These are phyloP conservation scores for Emydura subglobosa DNA, from an alignment of 2,113 vertebrate genomes.

Conservation along the genomic window DNA sequence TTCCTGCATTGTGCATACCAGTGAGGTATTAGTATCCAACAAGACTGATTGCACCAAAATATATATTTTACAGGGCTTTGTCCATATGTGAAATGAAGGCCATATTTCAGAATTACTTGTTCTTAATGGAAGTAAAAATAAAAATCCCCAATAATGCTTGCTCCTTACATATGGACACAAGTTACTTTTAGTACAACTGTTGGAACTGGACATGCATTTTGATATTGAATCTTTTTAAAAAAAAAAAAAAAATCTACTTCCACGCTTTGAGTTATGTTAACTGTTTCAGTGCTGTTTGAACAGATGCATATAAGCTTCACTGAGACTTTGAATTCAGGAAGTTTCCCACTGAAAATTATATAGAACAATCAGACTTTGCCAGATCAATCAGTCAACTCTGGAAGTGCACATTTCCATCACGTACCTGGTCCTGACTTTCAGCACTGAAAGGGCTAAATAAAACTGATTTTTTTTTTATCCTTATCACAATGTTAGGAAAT, in stretches of 20 bases:
- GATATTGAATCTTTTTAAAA: background rate
- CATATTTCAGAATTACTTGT: constrained; percentile 27
- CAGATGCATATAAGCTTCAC: background rate
- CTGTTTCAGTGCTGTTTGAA: background rate
- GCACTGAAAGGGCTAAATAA: background rate
- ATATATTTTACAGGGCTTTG: constrained; percentile 17
- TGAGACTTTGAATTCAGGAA: background rate
- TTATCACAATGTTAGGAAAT: background rate
- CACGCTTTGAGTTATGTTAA: background rate
- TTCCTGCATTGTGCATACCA: background rate
- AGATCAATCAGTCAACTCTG: background rate
- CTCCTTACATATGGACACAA: background rate
- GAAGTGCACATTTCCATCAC: accelerated
- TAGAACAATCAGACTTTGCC: background rate
- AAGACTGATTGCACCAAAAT: constrained; percentile 45
- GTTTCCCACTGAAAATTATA: background rate
- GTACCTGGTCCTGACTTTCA: background rate
- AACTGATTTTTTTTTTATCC: background rate
- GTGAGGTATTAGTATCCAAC: constrained; percentile 21
- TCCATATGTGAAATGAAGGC: constrained; percentile 18
- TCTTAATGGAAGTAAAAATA: constrained; percentile 34
- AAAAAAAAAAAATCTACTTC: background rate
- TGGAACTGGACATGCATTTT: background rate
- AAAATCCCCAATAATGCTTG: background rate
- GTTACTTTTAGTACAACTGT: background rate